Evolutionary conservation across 1,140 invertebrate genomes (phyloP).

Genomic region (Brachionus paranguensis): DNA sequence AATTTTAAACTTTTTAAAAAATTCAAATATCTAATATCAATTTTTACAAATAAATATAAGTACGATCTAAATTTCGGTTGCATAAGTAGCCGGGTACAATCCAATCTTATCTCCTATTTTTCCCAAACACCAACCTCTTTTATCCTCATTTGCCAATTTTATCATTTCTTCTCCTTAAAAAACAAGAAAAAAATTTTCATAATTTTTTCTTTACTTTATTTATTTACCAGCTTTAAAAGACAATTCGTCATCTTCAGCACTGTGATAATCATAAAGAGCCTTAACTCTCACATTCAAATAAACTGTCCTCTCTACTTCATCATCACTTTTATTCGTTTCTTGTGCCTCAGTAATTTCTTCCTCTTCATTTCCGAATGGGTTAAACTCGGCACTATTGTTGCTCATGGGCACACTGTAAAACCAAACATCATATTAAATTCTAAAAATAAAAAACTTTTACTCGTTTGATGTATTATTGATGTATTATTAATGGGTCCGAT

Average conservation of each 20-base stretch:
- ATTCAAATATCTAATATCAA: not conserved
- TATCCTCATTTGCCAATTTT: slow-evolving; percentile 92
- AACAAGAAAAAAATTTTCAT: slow-evolving; percentile 41
- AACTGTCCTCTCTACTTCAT: not conserved
- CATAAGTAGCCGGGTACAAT: slow-evolving; percentile 93
- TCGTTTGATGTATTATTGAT: not conserved
- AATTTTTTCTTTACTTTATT: not conserved
- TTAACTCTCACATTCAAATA: slow-evolving; percentile 60
- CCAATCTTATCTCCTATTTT: slow-evolving; percentile 84
- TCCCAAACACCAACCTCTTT: slow-evolving; percentile 97
- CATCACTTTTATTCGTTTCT: not conserved
- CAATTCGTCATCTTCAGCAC: slow-evolving; percentile 89
- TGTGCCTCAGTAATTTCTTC: not conserved
- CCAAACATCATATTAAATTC: not conserved
- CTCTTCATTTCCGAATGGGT: slow-evolving; percentile 15
- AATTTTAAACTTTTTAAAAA: too few relatives aligned
- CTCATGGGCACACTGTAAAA: not conserved
- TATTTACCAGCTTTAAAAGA: slow-evolving; percentile 82
- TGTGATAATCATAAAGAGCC: slow-evolving; percentile 91
- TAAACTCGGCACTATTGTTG: slow-evolving; percentile 1
- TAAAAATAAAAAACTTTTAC: not conserved
- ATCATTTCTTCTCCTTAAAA: slow-evolving; percentile 86
- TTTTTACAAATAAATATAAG: not conserved
- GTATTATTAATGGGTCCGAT: not conserved
- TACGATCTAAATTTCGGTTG: slow-evolving; percentile 48